Percentiles rank a stretch among this genome's conserved stretches.
Conservation (phyloP, 1,140 invertebrate species). For the Steinernema khuongi region DNA sequence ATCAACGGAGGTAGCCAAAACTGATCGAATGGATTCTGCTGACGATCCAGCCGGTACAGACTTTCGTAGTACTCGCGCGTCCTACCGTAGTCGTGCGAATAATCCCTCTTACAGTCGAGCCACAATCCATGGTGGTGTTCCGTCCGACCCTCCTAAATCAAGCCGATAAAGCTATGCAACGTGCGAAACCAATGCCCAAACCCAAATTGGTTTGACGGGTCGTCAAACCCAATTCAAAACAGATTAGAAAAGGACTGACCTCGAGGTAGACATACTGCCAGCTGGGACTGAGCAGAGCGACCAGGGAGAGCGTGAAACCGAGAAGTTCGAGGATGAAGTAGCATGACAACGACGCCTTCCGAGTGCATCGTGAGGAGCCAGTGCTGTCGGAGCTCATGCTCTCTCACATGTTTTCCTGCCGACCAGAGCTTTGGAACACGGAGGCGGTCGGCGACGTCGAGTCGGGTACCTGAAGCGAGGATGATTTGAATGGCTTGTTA, state of each 20-base stretch:
- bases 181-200: too few species aligned
- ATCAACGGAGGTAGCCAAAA: slow-evolving; percentile 51
- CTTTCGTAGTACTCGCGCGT: slow-evolving; percentile 56
- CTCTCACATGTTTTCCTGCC: slow-evolving; percentile 12
- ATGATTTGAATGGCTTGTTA: too few species aligned
- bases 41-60: slow-evolving; percentile 48
- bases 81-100: slow-evolving; percentile 55
- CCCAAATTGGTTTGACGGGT: too few species aligned
- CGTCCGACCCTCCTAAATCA: slow-evolving; percentile 53
- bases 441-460: background rate
- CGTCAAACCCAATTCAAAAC: slow-evolving; percentile 12
- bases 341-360: slow-evolving; percentile 30
- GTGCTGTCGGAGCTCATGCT: slow-evolving; percentile 8
- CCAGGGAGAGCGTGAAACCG: slow-evolving; percentile 43
- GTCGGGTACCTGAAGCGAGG: background rate
- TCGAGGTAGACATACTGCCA: slow-evolving; percentile 55
- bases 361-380: slow-evolving; percentile 26
- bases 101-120: slow-evolving; percentile 57
- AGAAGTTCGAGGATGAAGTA: slow-evolving; percentile 51
- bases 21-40: slow-evolving; percentile 55
- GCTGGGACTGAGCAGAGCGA: slow-evolving; percentile 49
- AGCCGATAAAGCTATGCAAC: too few species aligned
- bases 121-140: slow-evolving; percentile 58
- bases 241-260: slow-evolving; percentile 30
- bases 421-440: slow-evolving; percentile 11